phyloP scores from a whole-genome alignment of 2,888 invertebrate genomes.

The Chelonus formosanus region DNA sequence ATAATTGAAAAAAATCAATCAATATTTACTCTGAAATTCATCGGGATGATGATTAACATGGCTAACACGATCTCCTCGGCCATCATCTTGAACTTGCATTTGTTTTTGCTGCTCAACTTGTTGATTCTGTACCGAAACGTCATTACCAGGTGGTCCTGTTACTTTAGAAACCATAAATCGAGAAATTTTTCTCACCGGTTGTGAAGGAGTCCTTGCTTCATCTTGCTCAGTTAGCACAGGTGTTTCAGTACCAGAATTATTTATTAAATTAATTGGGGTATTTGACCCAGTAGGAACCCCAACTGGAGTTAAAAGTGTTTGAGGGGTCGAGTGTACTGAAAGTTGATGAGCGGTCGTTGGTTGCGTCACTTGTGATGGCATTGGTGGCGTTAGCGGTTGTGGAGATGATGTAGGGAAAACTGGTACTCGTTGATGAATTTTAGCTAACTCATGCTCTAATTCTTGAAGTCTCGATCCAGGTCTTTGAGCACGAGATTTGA shows the following conservation, averaged over 20 bases:
- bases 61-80: slow-evolving; percentile 36
- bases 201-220: slow-evolving; percentile 46
- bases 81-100: slow-evolving; percentile 40
- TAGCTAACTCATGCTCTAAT: slow-evolving; percentile 63
- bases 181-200: slow-evolving; percentile 78
- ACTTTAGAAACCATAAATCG: slow-evolving; percentile 76
- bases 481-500: slow-evolving; percentile 51
- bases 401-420: slow-evolving; percentile 51
- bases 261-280: slow-evolving; percentile 47
- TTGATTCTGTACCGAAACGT: slow-evolving; percentile 29
- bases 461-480: slow-evolving; percentile 61
- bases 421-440: slow-evolving; percentile 62
- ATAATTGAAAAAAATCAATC: neutral
- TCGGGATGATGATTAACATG: slow-evolving; percentile 44
- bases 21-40: slow-evolving; percentile 47
- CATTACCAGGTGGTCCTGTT: slow-evolving; percentile 56
- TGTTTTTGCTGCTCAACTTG: slow-evolving; percentile 37
- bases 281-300: slow-evolving; percentile 49
- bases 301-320: slow-evolving; percentile 49
- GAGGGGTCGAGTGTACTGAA: slow-evolving; percentile 30
- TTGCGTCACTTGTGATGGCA: slow-evolving; percentile 46
- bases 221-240: slow-evolving; percentile 54
- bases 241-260: slow-evolving; percentile 52
- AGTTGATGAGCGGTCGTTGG: slow-evolving; percentile 38
- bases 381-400: slow-evolving; percentile 54